Conservation (phyloP, 2,113 vertebrate genomes). For the Rhodinocichla rosea region DNA sequence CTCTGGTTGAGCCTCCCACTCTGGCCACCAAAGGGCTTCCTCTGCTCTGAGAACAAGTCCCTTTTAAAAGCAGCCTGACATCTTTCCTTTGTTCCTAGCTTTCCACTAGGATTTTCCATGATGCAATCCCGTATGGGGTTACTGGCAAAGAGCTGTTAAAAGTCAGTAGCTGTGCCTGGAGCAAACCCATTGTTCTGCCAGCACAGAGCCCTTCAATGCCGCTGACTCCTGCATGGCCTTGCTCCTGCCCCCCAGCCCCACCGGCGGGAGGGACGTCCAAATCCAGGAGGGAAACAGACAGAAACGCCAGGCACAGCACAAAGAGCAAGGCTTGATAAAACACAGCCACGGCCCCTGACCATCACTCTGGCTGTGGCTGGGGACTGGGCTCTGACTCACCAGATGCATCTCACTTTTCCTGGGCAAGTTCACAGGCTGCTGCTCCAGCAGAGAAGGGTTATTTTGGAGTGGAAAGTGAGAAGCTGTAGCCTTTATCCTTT, state of each 20-base stretch:
- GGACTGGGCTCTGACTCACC: neutral
- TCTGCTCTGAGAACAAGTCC: neutral
- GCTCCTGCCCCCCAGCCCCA: neutral
- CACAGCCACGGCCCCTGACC: rapidly evolving
- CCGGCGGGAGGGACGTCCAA: neutral
- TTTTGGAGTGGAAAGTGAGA: conserved; percentile 55
- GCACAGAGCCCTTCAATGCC: conserved; percentile 22
- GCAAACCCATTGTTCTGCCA: conserved; percentile 65
- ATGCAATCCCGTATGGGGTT: conserved; percentile 58
- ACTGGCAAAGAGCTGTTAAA: conserved; percentile 61
- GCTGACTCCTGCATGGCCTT: conserved; percentile 31
- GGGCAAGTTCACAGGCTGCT: conserved; percentile 13
- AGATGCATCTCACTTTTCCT: conserved; percentile 23
- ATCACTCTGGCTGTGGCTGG: neutral
- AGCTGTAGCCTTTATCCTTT: conserved; percentile 61
- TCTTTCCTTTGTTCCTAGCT: conserved; percentile 63
- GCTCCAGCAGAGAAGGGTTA: conserved; percentile 1
- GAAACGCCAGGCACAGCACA: neutral
- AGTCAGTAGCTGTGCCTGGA: conserved; percentile 65
- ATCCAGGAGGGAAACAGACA: neutral
- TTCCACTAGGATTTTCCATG: conserved; percentile 68
- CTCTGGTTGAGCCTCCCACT: conserved; percentile 8
- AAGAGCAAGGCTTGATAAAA: neutral
- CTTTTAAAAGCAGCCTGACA: conserved; percentile 56
- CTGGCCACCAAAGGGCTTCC: conserved; percentile 38